Evolutionary conservation across 2,888 invertebrate genomes (phyloP).

Genomic region (Macrosiphum euphorbiae): DNA sequence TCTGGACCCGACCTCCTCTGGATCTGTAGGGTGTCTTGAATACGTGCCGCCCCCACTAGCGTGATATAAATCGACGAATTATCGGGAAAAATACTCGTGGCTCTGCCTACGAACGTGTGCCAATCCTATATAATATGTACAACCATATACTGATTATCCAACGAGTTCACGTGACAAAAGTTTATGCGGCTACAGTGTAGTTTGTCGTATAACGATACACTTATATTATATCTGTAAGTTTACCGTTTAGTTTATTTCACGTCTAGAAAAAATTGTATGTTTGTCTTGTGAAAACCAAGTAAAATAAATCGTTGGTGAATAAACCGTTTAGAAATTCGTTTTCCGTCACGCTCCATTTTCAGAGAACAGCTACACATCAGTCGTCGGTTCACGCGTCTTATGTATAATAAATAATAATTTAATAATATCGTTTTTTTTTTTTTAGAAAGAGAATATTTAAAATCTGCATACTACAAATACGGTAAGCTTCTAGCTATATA

Average conservation of each 20-base stretch:
- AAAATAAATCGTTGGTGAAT: background rate
- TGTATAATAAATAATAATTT: background rate
- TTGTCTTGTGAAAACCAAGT: background rate
- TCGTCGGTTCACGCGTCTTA: background rate
- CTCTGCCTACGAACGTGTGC: background rate
- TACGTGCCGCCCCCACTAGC: conserved; percentile 43
- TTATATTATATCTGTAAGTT: background rate
- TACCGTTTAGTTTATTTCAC: background rate
- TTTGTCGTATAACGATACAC: background rate
- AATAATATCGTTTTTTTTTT: background rate
- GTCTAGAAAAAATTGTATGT: background rate
- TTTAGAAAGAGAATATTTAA: background rate
- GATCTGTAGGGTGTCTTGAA: conserved; percentile 44
- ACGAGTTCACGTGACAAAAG: background rate
- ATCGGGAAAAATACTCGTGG: conserved; percentile 11
- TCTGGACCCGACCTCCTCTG: conserved; percentile 6
- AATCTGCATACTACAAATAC: background rate
- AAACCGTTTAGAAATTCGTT: background rate
- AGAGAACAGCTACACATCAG: background rate
- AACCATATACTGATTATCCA: background rate
- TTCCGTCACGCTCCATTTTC: background rate
- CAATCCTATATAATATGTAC: background rate
- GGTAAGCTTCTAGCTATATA: background rate
- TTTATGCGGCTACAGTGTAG: background rate
- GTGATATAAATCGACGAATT: conserved; percentile 58